Evolutionary conservation across 2,797 vertebrate genomes (phyloP).

Genomic region (Catamblyrhynchus diadema): DNA sequence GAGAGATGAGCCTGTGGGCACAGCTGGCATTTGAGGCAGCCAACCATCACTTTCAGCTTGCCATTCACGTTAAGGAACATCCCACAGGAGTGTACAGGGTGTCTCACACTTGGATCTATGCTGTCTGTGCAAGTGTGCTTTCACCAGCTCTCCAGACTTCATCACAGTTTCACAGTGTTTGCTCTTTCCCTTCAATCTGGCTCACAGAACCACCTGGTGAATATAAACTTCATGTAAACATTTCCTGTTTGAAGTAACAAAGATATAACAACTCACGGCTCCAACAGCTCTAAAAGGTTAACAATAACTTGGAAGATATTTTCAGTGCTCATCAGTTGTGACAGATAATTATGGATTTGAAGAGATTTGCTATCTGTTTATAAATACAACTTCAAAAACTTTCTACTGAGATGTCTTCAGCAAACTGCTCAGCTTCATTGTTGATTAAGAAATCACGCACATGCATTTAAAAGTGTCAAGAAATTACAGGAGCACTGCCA

Average conservation of each 20-base stretch:
- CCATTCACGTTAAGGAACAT: not conserved
- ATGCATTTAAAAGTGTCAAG: not conserved
- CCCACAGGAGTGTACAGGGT: not conserved
- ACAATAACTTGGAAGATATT: not conserved
- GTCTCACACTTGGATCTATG: not conserved
- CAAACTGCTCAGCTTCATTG: not conserved
- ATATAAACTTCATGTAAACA: not conserved
- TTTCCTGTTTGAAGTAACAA: not conserved
- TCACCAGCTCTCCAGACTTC: not conserved
- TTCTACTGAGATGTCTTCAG: not conserved
- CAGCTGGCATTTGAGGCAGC: not conserved
- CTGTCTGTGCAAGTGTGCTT: not conserved
- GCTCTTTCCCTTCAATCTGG: not conserved
- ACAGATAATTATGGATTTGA: not conserved
- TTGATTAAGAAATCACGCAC: constrained; percentile 3
- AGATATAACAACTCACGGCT: not conserved
- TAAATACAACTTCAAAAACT: not conserved
- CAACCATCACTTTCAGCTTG: not conserved
- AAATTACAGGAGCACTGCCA: not conserved
- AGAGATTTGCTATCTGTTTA: not conserved
- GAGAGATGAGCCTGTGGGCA: not conserved
- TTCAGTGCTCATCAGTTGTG: not conserved
- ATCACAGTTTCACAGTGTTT: not conserved
- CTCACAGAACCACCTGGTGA: not conserved
- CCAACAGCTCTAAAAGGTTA: not conserved